Percentiles rank a stretch among this genome's conserved stretches.
Evolutionary conservation across 2,797 vertebrate species (phyloP).

Genomic region (Epinephelus awoara): DNA sequence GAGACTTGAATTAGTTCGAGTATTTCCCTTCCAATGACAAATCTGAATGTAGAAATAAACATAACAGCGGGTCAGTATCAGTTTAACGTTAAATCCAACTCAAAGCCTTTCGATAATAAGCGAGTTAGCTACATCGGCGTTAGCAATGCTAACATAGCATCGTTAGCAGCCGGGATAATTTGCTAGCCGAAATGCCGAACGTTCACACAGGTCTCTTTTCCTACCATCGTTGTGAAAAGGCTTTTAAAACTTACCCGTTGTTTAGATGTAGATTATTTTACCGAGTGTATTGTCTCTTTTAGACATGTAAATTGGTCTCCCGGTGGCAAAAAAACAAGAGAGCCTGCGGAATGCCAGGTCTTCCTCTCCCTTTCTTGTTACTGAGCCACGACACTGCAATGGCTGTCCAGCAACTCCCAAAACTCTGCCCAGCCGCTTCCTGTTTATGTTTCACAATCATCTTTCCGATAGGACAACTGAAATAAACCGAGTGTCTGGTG

Average conservation of each 20-base stretch:
- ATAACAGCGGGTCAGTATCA: not conserved
- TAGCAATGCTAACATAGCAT: constrained; percentile 72
- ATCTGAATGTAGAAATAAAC: not conserved
- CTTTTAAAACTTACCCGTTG: constrained; percentile 74
- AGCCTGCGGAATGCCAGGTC: constrained; percentile 64
- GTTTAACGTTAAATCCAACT: not conserved
- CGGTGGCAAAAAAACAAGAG: constrained; percentile 31
- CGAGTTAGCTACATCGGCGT: constrained; percentile 36
- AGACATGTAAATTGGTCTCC: constrained; percentile 71
- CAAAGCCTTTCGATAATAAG: not conserved
- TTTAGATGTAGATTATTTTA: constrained; percentile 64
- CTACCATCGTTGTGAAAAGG: not conserved
- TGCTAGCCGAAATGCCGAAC: constrained; percentile 64
- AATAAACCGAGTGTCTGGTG: not conserved
- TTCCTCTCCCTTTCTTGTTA: constrained; percentile 80
- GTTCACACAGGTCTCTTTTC: constrained; percentile 26
- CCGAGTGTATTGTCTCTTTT: constrained; percentile 49
- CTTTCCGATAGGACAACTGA: constrained; percentile 67
- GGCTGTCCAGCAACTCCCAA: constrained; percentile 81
- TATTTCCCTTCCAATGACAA: not conserved
- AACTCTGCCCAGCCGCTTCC: constrained; percentile 82
- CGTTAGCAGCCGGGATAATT: constrained; percentile 64
- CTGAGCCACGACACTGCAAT: constrained; percentile 90
- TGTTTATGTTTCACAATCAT: constrained; percentile 78
- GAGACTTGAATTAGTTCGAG: rapidly evolving